A percentile compares a stretch with the other conserved stretches of the same genome.
Evolutionary conservation across 1,140 invertebrate species (phyloP).

Genomic region (Micrasema longulum): DNA sequence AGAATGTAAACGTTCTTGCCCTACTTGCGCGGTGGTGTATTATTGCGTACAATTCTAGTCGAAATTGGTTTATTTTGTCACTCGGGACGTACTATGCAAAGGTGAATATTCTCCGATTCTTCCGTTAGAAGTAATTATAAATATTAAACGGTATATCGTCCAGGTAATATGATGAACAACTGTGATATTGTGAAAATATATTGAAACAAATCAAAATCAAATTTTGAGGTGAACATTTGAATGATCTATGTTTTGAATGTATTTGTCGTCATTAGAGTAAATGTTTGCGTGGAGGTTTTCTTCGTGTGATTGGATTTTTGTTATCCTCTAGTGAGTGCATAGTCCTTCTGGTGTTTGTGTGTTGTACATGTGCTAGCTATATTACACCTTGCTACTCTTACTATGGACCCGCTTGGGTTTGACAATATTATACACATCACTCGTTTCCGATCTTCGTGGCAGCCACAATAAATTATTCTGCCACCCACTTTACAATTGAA

Average conservation of each 20-base stretch:
- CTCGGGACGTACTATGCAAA: constrained; percentile 32
- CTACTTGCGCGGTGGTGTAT: constrained; percentile 25
- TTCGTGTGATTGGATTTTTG: constrained; percentile 12
- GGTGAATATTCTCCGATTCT: constrained; percentile 45
- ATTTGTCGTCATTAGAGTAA: constrained; percentile 27
- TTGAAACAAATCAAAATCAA: constrained; percentile 54
- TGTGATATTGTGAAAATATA: constrained; percentile 55
- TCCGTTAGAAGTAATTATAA: constrained; percentile 50
- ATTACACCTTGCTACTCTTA: not conserved
- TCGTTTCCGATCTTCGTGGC: not conserved
- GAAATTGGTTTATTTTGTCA: constrained; percentile 47
- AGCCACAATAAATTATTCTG: constrained; percentile 9
- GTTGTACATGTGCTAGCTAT: not conserved
- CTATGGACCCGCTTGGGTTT: constrained; percentile 5
- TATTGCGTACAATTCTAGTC: constrained; percentile 50
- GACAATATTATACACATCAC: constrained; percentile 16
- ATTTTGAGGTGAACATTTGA: constrained; percentile 51
- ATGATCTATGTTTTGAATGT: constrained; percentile 28
- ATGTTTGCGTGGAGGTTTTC: constrained; percentile 28
- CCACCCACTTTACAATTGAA: too few species aligned
- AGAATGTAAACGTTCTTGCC: constrained; percentile 34
- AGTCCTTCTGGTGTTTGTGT: constrained; percentile 6
- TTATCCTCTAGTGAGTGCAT: not conserved
- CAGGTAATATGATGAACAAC: constrained; percentile 54
- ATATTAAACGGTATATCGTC: constrained; percentile 51